Conservation (phyloP, 2,797 vertebrate species). For the Chanos chanos region DNA sequence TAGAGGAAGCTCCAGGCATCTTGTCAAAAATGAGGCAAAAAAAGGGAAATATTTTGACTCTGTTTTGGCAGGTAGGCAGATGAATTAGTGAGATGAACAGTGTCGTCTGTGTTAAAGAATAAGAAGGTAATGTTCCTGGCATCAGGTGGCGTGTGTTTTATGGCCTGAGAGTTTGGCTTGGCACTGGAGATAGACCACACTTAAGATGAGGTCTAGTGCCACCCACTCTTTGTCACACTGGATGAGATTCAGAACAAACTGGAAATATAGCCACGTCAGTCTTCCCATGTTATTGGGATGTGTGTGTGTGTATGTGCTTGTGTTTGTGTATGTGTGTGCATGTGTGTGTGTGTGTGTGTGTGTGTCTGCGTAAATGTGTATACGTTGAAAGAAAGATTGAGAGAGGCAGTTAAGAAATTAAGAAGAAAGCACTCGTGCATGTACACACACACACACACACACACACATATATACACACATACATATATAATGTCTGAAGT, state of each 20-base stretch:
- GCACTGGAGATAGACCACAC: conserved; percentile 64
- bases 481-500: background rate
- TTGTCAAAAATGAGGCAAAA: conserved; percentile 13
- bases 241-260: conserved; percentile 73
- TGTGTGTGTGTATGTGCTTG: conserved; percentile 12
- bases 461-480: conserved; percentile 15
- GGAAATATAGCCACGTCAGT: conserved; percentile 71
- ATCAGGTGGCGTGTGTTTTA: conserved; percentile 65
- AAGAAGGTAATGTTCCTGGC: conserved; percentile 75
- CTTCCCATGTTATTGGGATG: conserved; percentile 50
- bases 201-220: conserved; percentile 66
- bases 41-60: conserved; percentile 17
- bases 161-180: conserved; percentile 70
- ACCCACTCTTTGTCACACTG: conserved; percentile 74
- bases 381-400: conserved; percentile 18
- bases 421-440: conserved; percentile 27
- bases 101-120: conserved; percentile 60
- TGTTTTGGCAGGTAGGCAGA: conserved; percentile 48
- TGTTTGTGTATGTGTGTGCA: conserved; percentile 12
- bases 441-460: conserved; percentile 34
- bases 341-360: conserved; percentile 16
- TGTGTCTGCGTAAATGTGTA: conserved; percentile 24
- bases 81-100: conserved; percentile 56
- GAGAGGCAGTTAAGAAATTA: conserved; percentile 7
- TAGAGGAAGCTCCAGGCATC: conserved; percentile 27